Percentiles rank a stretch among this genome's conserved stretches.
These are phyloP conservation scores for Dolichallabes microphthalmus DNA, from an alignment of 2,113 vertebrate species.

Conservation along the genomic window DNA sequence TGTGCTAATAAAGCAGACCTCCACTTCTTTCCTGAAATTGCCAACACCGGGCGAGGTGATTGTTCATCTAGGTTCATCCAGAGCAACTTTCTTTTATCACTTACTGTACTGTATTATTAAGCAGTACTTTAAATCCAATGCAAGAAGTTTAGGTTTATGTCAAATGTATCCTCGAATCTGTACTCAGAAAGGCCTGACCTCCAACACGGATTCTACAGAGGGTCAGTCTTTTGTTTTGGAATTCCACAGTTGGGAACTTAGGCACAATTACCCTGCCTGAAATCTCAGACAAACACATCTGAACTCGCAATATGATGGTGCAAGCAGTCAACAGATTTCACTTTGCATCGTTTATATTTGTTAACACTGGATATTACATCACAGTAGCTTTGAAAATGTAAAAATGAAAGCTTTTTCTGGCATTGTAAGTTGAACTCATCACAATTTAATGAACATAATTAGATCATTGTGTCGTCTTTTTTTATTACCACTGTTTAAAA, in stretches of 20 bases:
- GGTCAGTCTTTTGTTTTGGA: background rate
- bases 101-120: background rate
- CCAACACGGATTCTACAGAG: background rate
- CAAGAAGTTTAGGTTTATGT: background rate
- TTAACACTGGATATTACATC: background rate
- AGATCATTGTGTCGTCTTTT: background rate
- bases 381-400: background rate
- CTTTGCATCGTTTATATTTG: background rate
- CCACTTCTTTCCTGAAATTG: constrained; percentile 3
- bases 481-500: background rate
- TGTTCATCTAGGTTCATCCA: constrained; percentile 12
- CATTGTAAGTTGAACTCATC: background rate
- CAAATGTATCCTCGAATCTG: background rate
- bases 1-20: constrained; percentile 16
- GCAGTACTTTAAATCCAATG: background rate
- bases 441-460: background rate
- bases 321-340: background rate
- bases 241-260: background rate
- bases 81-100: background rate
- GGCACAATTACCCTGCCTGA: background rate
- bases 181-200: background rate
- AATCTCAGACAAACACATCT: background rate
- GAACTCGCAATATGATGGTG: background rate
- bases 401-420: background rate
- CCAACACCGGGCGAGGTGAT: background rate